A percentile compares a stretch with the other conserved stretches of the same genome.
Conservation (phyloP, 2,888 invertebrate species). For the Amblyjoppa proteus region DNA sequence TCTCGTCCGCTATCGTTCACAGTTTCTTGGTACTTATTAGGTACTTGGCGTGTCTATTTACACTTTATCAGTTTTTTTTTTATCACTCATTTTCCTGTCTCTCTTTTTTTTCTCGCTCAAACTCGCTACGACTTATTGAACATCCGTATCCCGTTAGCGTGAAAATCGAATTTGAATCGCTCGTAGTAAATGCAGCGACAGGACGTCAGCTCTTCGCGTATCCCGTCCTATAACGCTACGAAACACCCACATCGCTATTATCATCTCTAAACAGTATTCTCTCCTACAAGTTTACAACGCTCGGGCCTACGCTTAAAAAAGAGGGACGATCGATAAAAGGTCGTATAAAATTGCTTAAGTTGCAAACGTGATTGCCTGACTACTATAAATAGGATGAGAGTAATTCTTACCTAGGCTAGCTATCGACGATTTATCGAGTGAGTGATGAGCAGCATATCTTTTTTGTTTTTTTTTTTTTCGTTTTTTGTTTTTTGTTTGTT, state of each 20-base stretch:
- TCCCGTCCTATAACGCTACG: constrained; percentile 14
- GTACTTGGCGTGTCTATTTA: constrained; percentile 72
- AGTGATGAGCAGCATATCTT: constrained; percentile 74
- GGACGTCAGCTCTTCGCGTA: constrained; percentile 13
- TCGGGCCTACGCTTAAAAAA: constrained; percentile 68
- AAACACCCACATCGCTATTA: constrained; percentile 30
- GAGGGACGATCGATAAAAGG: constrained; percentile 79
- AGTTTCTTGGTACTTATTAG: constrained; percentile 68
- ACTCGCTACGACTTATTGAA: constrained; percentile 47
- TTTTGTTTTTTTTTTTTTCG: constrained; percentile 62
- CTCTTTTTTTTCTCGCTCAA: constrained; percentile 55
- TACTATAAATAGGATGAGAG: constrained; percentile 78
- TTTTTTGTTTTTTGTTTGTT: constrained; percentile 50
- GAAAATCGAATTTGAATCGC: constrained; percentile 33
- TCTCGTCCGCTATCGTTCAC: constrained; percentile 67
- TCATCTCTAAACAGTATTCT: constrained; percentile 59
- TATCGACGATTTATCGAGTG: constrained; percentile 73
- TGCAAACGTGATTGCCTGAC: constrained; percentile 79
- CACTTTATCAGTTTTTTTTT: constrained; percentile 68
- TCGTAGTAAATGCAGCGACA: constrained; percentile 54
- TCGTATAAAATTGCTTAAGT: constrained; percentile 82
- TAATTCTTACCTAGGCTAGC: constrained; percentile 71
- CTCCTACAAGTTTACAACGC: constrained; percentile 28
- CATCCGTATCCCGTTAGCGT: constrained; percentile 17
- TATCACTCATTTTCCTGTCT: constrained; percentile 64